Evolutionary conservation across 2,888 invertebrate species (phyloP).

Genomic region (Drosophila eohydei): DNA sequence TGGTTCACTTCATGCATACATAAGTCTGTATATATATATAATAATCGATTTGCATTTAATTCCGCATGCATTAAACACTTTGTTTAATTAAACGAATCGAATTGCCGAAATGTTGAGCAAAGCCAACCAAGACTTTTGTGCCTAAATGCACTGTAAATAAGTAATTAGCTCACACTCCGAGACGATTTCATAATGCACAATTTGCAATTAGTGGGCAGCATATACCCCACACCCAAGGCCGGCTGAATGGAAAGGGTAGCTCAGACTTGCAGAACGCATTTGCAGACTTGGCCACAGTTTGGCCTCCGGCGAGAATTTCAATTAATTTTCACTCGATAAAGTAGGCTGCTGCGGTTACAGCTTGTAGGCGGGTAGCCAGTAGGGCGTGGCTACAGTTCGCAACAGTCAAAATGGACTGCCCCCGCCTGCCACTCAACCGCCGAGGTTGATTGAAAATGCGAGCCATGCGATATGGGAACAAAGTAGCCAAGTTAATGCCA

Average conservation of each 20-base stretch:
- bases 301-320: constrained; percentile 62
- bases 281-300: constrained; percentile 23
- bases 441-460: constrained; percentile 63
- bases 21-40: not conserved
- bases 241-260: not conserved
- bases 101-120: constrained; percentile 8
- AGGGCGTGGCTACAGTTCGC: constrained; percentile 32
- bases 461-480: constrained; percentile 51
- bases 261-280: constrained; percentile 12
- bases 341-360: constrained; percentile 32
- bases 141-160: constrained; percentile 28
- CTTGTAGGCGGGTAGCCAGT: not conserved
- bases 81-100: constrained; percentile 29
- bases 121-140: too few species aligned
- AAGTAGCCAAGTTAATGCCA: constrained; percentile 62
- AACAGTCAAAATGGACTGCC: constrained; percentile 37
- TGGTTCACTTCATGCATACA: not conserved
- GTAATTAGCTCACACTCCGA: constrained; percentile 28
- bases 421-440: not conserved
- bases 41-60: constrained; percentile 11
- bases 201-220: constrained; percentile 2
- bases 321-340: constrained; percentile 63
- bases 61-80: constrained; percentile 10
- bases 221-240: not conserved
- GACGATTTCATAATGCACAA: constrained; percentile 17